These are phyloP conservation scores for Callipepla squamata DNA, from an alignment of 2,113 vertebrate genomes.

Conservation along the genomic window DNA sequence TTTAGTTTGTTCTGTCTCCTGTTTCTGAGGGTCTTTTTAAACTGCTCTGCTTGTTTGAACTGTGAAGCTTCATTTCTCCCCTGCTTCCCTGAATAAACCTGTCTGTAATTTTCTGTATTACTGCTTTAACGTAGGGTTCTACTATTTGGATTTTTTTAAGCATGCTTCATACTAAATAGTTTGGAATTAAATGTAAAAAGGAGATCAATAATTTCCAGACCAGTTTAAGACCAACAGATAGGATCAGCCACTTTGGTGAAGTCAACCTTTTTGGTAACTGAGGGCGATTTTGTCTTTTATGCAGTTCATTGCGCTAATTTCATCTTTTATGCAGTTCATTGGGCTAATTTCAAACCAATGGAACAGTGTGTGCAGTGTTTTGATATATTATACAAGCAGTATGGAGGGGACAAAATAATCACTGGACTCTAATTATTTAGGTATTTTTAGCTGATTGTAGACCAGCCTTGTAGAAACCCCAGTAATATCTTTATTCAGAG, in stretches of 20 bases:
- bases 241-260: background rate
- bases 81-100: background rate
- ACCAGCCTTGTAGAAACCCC: background rate
- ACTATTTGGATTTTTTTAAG: background rate
- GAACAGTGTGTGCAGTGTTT: background rate
- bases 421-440: background rate
- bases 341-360: background rate
- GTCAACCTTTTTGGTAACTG: background rate
- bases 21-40: background rate
- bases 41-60: background rate
- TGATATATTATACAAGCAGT: background rate
- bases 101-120: background rate
- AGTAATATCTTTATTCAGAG: background rate
- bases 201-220: background rate
- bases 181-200: background rate
- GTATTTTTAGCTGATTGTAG: background rate
- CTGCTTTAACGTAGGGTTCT: fast-evolving
- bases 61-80: background rate
- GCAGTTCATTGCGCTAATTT: background rate
- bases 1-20: background rate
- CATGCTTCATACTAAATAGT: background rate
- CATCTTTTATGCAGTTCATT: background rate
- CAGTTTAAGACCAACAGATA: background rate
- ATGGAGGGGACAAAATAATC: background rate
- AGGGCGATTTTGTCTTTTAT: background rate